Evolutionary conservation across 1,140 invertebrate genomes (phyloP).

Genomic region (Bombus pascuorum): DNA sequence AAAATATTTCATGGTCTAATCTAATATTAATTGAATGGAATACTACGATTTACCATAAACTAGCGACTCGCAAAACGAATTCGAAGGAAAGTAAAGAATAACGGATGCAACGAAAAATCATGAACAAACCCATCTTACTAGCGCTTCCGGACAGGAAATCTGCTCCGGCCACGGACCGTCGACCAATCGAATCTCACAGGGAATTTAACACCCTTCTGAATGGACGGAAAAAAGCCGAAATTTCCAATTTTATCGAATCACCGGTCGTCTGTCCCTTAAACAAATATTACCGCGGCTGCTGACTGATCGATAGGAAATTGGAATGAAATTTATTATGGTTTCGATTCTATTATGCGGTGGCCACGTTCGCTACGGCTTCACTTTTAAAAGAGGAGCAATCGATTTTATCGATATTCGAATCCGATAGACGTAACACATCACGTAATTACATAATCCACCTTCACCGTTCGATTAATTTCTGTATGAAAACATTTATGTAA

Average conservation of each 20-base stretch:
- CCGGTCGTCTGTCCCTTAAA: conserved; percentile 73
- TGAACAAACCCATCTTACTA: conserved; percentile 68
- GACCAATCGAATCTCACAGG: conserved; percentile 82
- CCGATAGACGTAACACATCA: neutral
- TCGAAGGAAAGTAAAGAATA: conserved; percentile 21
- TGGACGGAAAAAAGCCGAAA: conserved; percentile 74
- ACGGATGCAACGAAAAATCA: conserved; percentile 47
- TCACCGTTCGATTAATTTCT: neutral
- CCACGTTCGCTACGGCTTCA: too few relatives aligned
- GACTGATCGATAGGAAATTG: conserved; percentile 44
- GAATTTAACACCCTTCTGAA: conserved; percentile 80
- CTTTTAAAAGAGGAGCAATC: neutral
- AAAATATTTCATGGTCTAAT: neutral
- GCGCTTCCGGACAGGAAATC: conserved; percentile 78
- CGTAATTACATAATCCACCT: neutral
- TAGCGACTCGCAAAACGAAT: neutral
- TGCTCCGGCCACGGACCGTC: conserved; percentile 68
- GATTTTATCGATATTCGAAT: neutral
- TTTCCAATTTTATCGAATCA: conserved; percentile 81
- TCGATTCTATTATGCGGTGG: neutral
- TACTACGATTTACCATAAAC: neutral
- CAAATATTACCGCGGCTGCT: conserved; percentile 61
- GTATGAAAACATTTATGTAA: conserved; percentile 10
- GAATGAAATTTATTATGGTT: conserved; percentile 36
- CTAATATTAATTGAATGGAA: neutral